phyloP scores from a whole-genome alignment of 1,140 invertebrate genomes.

The Acromyrmex charruanus region DNA sequence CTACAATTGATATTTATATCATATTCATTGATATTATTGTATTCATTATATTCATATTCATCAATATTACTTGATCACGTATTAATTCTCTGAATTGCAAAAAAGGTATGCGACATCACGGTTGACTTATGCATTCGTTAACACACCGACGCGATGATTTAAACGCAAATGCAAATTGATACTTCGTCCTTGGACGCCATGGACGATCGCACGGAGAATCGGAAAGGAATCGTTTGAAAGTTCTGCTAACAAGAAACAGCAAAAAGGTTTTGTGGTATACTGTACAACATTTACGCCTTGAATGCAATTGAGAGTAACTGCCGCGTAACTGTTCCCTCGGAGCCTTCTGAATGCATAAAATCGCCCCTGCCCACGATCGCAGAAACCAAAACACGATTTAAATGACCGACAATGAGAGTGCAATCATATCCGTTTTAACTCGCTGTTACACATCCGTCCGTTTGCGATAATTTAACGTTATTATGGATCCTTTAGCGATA shows the following conservation, averaged over 20 bases:
- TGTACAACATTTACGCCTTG: slow-evolving; percentile 57
- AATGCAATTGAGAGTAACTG: slow-evolving; percentile 38
- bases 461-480: neutral
- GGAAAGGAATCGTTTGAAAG: slow-evolving; percentile 65
- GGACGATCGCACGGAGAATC: slow-evolving; percentile 38
- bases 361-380: slow-evolving; percentile 29
- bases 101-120: slow-evolving; percentile 4
- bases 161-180: slow-evolving; percentile 58
- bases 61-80: neutral
- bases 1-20: neutral
- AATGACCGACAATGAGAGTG: slow-evolving; percentile 28
- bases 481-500: neutral
- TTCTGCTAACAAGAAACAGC: neutral
- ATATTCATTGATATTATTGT: neutral
- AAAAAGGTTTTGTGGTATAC: neutral
- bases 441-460: neutral
- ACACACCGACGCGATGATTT: neutral
- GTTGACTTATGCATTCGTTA: slow-evolving; percentile 22
- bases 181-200: slow-evolving; percentile 47
- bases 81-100: slow-evolving; percentile 1
- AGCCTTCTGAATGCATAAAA: slow-evolving; percentile 40
- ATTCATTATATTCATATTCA: slow-evolving; percentile 2
- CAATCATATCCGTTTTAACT: slow-evolving; percentile 31
- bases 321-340: slow-evolving; percentile 8
- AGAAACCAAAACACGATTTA: slow-evolving; percentile 39